These are phyloP conservation scores for Euclidia mi DNA, from an alignment of 2,888 invertebrate genomes.

Conservation along the genomic window DNA sequence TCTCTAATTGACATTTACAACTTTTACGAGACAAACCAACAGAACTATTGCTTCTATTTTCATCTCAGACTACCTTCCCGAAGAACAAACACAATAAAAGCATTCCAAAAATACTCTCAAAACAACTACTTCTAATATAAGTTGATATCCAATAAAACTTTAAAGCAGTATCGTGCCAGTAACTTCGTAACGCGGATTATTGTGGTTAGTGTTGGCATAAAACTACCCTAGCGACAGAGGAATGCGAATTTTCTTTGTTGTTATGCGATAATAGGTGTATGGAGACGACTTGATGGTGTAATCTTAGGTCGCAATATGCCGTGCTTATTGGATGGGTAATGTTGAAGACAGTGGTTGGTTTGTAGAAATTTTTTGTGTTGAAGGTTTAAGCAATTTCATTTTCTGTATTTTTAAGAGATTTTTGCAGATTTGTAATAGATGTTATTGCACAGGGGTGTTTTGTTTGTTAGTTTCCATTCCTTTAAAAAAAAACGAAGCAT, in stretches of 20 bases:
- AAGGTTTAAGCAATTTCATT: too few species aligned
- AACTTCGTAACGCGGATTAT: slow-evolving; percentile 7
- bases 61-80: background rate
- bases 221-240: slow-evolving; percentile 9
- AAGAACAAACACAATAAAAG: background rate
- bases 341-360: slow-evolving; percentile 18
- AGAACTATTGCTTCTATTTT: slow-evolving; percentile 3
- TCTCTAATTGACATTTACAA: slow-evolving; percentile 9
- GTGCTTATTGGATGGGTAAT: slow-evolving; percentile 22
- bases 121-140: too few species aligned
- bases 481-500: too few species aligned
- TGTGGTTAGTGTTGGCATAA: slow-evolving; percentile 4
- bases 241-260: slow-evolving; percentile 23
- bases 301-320: slow-evolving; percentile 44
- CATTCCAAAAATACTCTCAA: background rate
- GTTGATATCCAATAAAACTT: background rate
- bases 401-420: too few species aligned
- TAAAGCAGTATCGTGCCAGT: background rate
- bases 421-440: too few species aligned
- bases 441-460: too few species aligned
- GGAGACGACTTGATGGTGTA: slow-evolving; percentile 31
- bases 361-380: background rate
- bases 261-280: slow-evolving; percentile 33
- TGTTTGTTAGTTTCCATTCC: too few species aligned
- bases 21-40: slow-evolving; percentile 1